Base-by-base conservation (phyloP, 1,140 invertebrate species). In the Holotrichia oblita region DNA sequence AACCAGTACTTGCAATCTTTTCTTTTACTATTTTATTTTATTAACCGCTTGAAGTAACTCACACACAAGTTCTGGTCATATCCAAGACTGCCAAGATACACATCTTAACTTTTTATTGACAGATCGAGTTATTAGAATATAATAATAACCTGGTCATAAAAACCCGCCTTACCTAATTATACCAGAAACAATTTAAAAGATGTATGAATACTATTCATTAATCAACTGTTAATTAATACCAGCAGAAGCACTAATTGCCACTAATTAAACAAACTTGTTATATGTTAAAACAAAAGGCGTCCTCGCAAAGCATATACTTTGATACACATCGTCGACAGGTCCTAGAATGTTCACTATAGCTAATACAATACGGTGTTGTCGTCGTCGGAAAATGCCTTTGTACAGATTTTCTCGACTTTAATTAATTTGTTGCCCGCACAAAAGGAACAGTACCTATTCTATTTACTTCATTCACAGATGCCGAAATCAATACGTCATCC, bases 341-440 rank as follows among this genome's bases (percentile, higher is more conserved):
- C 4, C 48, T 17, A 14, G 61, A 3, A 69, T 14, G 22, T 7
- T 10, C 22, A 34, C 48, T 55, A 55, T 22, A 69, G 22, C 6
- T 20, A 27, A 69, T 10, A 69, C 22, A 69, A 69, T 69, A 20
- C 61, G 2, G 20, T 3, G 61, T 69, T 69, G 22, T 69, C 14
- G n/a, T n/a, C n/a, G 24, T 34, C 22, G 22, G 22, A 69, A 27
- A 55, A 22, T 22, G 61, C 61, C 22, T 69, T 69, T 27, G 61
- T 69, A 69, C 61, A 17, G 22, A 69, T 69, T 69, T 69, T 69
- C 61, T 69, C 61, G 61, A 14, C 22, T 69, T 69, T 69, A 69
- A 69, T 69, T 69, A 69, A 69, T 69, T 69, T 22, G 61, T 69
- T 34, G n/a, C 14, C 14, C 3, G 48, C 61, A 69, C 6, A 24